Conservation (phyloP, 2,888 invertebrate species). For the Portevinia maculata region DNA sequence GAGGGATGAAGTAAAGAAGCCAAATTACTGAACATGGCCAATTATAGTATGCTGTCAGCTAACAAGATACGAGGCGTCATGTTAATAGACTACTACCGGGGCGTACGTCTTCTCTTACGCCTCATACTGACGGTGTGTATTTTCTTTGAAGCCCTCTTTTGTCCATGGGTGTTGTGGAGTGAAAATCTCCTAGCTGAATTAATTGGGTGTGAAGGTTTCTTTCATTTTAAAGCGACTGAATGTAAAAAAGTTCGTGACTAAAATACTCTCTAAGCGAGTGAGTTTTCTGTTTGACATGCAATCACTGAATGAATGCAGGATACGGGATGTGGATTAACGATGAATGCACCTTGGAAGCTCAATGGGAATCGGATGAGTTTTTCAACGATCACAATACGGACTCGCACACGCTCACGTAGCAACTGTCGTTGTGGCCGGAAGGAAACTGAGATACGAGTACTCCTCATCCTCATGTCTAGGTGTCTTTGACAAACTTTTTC, state of each 20-base stretch:
- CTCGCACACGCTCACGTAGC: conserved; percentile 8
- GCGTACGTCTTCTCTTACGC: background rate
- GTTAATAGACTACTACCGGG: conserved; percentile 28
- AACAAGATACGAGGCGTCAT: conserved; percentile 39
- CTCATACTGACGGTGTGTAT: background rate
- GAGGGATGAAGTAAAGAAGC: conserved; percentile 12
- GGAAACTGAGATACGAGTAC: conserved; percentile 35
- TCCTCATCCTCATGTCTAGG: conserved; percentile 13
- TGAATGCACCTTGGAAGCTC: conserved; percentile 39
- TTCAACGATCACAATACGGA: conserved; percentile 4
- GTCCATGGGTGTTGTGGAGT: conserved; percentile 19
- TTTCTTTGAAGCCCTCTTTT: conserved; percentile 9
- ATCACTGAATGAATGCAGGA: conserved; percentile 49
- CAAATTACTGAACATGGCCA: conserved; percentile 58
- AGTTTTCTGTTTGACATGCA: conserved; percentile 48
- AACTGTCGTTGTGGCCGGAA: conserved; percentile 47
- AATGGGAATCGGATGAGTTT: conserved; percentile 14
- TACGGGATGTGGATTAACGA: conserved; percentile 64
- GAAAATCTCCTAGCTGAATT: conserved; percentile 45
- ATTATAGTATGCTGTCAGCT: conserved; percentile 43
- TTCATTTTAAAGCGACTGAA: conserved; percentile 49
- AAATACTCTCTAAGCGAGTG: conserved; percentile 30
- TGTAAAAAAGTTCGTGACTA: conserved; percentile 66
- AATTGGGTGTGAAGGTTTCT: conserved; percentile 61
- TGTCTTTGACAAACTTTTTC: conserved; percentile 68